A percentile compares a stretch with the other conserved stretches of the same genome.
Evolutionary conservation across 23 tunicate genomes (phyloP).

Genomic region (Halocynthia aurantium): DNA sequence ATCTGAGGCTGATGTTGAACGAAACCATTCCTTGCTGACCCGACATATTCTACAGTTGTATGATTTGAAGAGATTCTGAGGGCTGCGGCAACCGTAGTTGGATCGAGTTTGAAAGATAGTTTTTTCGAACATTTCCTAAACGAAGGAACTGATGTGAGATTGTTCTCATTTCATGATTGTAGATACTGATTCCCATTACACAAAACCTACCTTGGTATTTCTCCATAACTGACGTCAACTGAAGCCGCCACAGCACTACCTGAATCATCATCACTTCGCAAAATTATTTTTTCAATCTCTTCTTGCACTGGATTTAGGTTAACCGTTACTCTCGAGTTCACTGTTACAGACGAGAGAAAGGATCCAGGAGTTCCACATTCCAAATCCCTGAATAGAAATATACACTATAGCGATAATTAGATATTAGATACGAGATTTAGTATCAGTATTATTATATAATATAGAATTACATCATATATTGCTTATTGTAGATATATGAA

Average conservation of each 20-base stretch:
- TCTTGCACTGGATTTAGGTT: constrained; percentile 73
- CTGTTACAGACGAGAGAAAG: constrained; percentile 12
- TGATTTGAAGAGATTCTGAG: constrained; percentile 56
- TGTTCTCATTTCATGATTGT: neutral
- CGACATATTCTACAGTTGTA: constrained; percentile 65
- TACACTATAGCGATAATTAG: no score
- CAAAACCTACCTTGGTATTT: constrained; percentile 8
- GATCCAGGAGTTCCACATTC: neutral
- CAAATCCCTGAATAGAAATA: no score
- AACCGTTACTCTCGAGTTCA: constrained; percentile 35
- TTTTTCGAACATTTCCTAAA: constrained; percentile 47
- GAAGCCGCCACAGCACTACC: neutral
- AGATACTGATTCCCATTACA: neutral
- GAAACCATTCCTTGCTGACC: constrained; percentile 55
- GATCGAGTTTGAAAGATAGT: constrained; percentile 72
- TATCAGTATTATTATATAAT: no score
- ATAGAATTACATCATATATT: no score
- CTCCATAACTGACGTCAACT: constrained; percentile 4
- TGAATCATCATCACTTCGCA: constrained; percentile 14
- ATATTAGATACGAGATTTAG: no score
- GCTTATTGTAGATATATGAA: no score
- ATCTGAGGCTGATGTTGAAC: constrained; percentile 7
- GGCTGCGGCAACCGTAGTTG: constrained; percentile 54
- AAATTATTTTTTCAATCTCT: constrained; percentile 65
- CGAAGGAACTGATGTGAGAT: neutral